These are phyloP conservation scores for Lordiphosa clarofinis DNA, from an alignment of 1,140 invertebrate species.

Conservation along the genomic window DNA sequence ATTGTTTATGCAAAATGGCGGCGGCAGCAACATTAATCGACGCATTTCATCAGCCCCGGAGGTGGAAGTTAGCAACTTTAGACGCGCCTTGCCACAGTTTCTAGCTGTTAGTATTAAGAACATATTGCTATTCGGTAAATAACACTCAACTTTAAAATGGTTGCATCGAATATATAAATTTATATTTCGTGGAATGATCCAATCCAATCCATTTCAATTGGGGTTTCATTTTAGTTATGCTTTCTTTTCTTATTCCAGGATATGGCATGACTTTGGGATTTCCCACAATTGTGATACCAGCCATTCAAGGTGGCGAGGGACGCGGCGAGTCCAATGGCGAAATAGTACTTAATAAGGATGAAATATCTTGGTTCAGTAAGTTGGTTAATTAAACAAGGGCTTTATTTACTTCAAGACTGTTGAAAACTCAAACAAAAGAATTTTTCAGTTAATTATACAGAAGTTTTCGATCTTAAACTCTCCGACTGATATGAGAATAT, in stretches of 20 bases:
- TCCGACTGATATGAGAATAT: too few relatives aligned
- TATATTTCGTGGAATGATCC: conserved; percentile 28
- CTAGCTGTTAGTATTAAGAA: conserved; percentile 85
- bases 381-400: conserved; percentile 2
- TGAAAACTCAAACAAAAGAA: too few relatives aligned
- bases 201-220: not conserved
- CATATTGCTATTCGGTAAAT: conserved; percentile 82
- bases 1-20: conserved; percentile 74
- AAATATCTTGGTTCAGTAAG: conserved; percentile 89
- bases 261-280: conserved; percentile 89
- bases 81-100: conserved; percentile 82
- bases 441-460: too few relatives aligned
- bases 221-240: not conserved
- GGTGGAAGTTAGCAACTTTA: conserved; percentile 79
- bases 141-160: conserved; percentile 28
- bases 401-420: too few relatives aligned
- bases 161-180: conserved; percentile 6
- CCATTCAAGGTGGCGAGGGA: conserved; percentile 81
- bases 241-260: conserved; percentile 64
- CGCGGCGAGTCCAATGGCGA: conserved; percentile 79
- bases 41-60: conserved; percentile 45
- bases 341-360: conserved; percentile 82
- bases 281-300: conserved; percentile 88
- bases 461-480: too few relatives aligned
- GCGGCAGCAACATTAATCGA: conserved; percentile 33